Conservation (phyloP, 2,113 vertebrate species). For the Erythrocercus mccallii region DNA sequence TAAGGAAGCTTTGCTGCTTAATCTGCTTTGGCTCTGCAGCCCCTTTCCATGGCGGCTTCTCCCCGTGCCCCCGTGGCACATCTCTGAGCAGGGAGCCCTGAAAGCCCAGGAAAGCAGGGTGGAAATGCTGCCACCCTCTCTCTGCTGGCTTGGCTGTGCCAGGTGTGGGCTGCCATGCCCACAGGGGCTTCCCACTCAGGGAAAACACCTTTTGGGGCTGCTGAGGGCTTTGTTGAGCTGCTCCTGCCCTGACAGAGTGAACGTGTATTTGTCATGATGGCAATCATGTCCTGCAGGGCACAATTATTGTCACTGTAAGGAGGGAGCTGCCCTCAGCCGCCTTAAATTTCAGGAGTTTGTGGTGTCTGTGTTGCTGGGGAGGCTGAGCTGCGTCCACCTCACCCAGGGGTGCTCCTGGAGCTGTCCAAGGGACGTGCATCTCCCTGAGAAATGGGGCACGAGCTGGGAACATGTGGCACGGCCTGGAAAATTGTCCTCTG, state of each 20-base stretch:
- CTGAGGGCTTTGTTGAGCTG: background rate
- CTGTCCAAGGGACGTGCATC: background rate
- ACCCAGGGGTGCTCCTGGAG: background rate
- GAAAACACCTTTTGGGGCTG: background rate
- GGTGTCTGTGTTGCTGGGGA: background rate
- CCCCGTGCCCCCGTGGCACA: background rate
- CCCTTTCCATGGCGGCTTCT: background rate
- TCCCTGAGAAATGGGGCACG: background rate
- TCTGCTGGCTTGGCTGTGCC: accelerated
- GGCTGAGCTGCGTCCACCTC: background rate
- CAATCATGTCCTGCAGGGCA: background rate
- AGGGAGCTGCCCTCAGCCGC: accelerated
- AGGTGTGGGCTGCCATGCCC: background rate
- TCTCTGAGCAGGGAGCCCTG: background rate
- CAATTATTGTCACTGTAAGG: background rate
- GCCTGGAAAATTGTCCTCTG: background rate
- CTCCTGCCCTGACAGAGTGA: background rate
- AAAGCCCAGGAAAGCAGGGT: accelerated
- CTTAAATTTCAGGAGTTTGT: background rate
- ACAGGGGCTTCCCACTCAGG: background rate
- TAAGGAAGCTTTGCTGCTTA: conserved; percentile 16
- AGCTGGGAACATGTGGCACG: background rate
- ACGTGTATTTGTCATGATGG: accelerated
- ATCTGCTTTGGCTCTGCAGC: background rate
- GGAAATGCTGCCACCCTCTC: background rate